A percentile compares a stretch with the other conserved stretches of the same genome.
phyloP scores from a whole-genome alignment of 2,888 invertebrate species.

The Spodoptera picta region DNA sequence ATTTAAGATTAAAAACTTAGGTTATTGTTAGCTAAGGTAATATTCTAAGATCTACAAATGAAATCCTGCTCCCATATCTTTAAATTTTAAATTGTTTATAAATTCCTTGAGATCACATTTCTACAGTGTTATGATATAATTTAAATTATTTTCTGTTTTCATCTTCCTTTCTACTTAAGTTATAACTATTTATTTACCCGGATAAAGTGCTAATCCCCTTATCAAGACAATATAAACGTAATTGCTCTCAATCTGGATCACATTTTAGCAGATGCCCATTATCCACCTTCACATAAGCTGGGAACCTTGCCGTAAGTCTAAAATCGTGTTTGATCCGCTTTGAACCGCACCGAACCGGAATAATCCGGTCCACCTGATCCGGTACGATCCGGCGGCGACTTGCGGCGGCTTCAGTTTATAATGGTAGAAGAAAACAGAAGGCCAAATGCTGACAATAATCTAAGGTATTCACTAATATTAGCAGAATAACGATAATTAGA shows the following conservation, averaged over 20 bases:
- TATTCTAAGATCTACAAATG: no score
- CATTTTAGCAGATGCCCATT: constrained; percentile 64
- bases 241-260: constrained; percentile 51
- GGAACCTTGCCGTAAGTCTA: constrained; percentile 79
- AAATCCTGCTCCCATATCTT: no score
- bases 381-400: constrained; percentile 77
- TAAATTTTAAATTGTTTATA: no score
- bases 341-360: constrained; percentile 80
- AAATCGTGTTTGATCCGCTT: constrained; percentile 85
- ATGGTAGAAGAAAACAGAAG: no score
- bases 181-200: no score
- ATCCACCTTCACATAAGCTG: constrained; percentile 74
- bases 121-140: neutral
- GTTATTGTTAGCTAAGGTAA: no score
- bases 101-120: no score
- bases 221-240: constrained; percentile 36
- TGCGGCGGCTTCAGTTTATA: constrained; percentile 70
- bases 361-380: constrained; percentile 87
- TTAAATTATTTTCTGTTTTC: neutral
- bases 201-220: neutral
- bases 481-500: no score
- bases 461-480: no score
- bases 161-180: neutral
- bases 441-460: no score
- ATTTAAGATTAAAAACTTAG: neutral